phyloP scores from a whole-genome alignment of 2,113 vertebrate species.

The Calyptommatus sinebrachiatus region DNA sequence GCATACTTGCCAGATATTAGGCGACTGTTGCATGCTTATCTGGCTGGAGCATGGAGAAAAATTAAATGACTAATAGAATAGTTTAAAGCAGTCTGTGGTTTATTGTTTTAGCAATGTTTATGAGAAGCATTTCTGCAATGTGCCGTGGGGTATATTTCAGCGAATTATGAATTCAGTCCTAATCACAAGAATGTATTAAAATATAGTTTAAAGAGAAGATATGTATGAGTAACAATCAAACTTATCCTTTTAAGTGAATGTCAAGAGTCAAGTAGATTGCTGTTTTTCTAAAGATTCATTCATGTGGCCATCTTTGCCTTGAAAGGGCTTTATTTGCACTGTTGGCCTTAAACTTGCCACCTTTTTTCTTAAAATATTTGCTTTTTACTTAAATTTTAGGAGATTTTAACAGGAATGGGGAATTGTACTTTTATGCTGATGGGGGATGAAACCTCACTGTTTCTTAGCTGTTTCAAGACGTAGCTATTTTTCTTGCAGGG shows the following conservation, averaged over 20 bases:
- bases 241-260: conserved; percentile 26
- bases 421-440: rapidly evolving
- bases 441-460: neutral
- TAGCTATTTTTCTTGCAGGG: neutral
- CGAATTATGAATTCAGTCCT: neutral
- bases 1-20: neutral
- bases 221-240: neutral
- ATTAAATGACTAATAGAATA: neutral
- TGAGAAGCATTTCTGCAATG: neutral
- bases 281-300: conserved; percentile 29
- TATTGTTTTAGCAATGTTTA: neutral
- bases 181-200: neutral
- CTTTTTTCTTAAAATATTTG: neutral
- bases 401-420: neutral
- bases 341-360: neutral
- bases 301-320: conserved; percentile 43
- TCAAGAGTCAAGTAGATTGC: neutral
- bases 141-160: neutral
- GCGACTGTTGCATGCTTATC: neutral
- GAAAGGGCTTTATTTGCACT: conserved; percentile 8
- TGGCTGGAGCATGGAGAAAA: neutral
- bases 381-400: neutral
- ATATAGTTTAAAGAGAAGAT: neutral
- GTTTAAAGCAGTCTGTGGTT: conserved; percentile 12
- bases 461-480: neutral